Percentiles rank a stretch among this genome's conserved stretches.
These are phyloP conservation scores for Condylura cristata DNA, from an alignment of 2,113 vertebrate genomes.

Conservation along the genomic window DNA sequence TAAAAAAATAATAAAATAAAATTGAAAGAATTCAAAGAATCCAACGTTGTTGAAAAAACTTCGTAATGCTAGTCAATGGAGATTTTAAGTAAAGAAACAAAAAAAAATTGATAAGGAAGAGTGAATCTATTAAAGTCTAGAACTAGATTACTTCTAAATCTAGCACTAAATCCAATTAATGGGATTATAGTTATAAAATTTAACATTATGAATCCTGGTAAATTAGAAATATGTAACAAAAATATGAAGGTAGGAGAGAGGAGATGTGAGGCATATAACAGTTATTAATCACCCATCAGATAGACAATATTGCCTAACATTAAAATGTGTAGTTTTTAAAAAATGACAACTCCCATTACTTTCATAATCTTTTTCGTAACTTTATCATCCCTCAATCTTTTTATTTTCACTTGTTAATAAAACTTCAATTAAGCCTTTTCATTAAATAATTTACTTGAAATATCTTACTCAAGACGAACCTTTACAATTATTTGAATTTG, in stretches of 20 bases:
- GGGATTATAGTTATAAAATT: constrained; percentile 4
- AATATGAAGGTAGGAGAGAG: background rate
- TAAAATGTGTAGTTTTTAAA: background rate
- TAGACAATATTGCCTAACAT: constrained; percentile 1
- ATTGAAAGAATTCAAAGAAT: constrained; percentile 20
- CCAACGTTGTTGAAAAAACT: background rate
- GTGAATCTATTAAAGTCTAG: background rate
- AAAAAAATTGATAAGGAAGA: background rate
- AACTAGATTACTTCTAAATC: background rate
- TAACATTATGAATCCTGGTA: background rate
- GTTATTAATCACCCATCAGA: background rate
- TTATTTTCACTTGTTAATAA: constrained; percentile 42
- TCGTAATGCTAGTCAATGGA: background rate
- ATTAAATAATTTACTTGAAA: constrained; percentile 44
- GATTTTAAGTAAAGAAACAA: background rate
- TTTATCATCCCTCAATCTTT: background rate
- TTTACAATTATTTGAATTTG: background rate
- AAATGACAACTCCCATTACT: background rate
- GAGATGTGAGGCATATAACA: background rate
- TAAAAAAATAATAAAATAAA: too few species aligned
- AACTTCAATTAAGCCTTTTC: constrained; percentile 16
- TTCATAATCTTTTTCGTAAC: background rate
- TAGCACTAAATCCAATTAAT: background rate
- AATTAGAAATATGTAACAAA: constrained; percentile 48
- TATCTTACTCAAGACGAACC: background rate